Percentiles rank a stretch among this genome's conserved stretches.
phyloP scores from a whole-genome alignment of 2,888 invertebrate species.

The Andrena bicolor region DNA sequence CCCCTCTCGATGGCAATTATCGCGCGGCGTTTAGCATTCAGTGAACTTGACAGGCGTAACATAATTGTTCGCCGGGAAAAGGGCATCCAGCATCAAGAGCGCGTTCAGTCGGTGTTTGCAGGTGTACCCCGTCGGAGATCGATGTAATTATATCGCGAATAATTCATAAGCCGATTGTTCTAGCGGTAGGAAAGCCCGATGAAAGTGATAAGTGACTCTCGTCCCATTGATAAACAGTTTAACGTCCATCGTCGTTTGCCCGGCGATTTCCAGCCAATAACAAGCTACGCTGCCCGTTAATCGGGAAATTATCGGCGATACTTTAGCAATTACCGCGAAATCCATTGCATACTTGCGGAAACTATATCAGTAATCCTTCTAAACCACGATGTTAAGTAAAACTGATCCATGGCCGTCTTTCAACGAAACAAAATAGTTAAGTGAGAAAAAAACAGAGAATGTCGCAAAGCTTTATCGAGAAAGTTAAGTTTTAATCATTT shows the following conservation, averaged over 20 bases:
- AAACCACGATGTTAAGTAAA: too few relatives aligned
- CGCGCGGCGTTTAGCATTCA: conserved; percentile 50
- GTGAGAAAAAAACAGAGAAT: too few relatives aligned
- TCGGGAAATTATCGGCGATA: neutral
- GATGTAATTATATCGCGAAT: conserved; percentile 59
- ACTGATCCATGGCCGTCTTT: too few relatives aligned
- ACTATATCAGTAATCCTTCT: too few relatives aligned
- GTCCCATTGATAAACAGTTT: conserved; percentile 32
- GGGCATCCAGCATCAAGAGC: conserved; percentile 24
- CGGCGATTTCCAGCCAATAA: neutral
- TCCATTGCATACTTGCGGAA: too few relatives aligned
- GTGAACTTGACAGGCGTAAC: conserved; percentile 41
- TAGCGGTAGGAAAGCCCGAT: conserved; percentile 32
- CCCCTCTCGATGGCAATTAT: conserved; percentile 42
- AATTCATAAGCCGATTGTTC: conserved; percentile 63
- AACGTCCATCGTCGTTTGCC: conserved; percentile 6
- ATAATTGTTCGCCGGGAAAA: conserved; percentile 27
- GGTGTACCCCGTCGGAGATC: conserved; percentile 41
- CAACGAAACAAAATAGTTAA: too few relatives aligned
- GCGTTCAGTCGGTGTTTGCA: conserved; percentile 35
- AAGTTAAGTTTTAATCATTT: too few relatives aligned
- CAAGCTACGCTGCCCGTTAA: neutral
- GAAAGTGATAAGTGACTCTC: conserved; percentile 54
- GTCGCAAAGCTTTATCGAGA: neutral
- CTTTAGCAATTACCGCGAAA: neutral